Percentiles rank a stretch among this genome's conserved stretches.
phyloP scores from a whole-genome alignment of 2,113 vertebrate genomes.

The Australoheros scitulus region DNA sequence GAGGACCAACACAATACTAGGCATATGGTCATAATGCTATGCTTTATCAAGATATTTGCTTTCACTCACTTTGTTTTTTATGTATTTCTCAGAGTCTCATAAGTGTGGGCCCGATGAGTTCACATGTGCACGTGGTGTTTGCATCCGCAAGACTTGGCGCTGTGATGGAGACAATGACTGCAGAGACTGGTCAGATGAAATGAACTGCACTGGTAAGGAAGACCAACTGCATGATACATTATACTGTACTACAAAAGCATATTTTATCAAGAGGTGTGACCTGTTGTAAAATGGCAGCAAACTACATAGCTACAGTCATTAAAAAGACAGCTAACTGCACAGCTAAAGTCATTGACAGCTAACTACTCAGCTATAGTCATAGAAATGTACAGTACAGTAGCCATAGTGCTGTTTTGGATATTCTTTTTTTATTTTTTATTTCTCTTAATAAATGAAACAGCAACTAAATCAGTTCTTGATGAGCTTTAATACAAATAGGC shows the following conservation, averaged over 20 bases:
- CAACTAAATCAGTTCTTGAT: neutral
- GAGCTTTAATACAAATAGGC: neutral
- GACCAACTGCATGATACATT: neutral
- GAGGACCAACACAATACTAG: too few species aligned
- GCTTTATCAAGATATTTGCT: too few species aligned
- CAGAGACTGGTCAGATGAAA: constrained; percentile 97
- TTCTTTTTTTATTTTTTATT: neutral
- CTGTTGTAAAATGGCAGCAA: neutral
- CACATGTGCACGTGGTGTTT: constrained; percentile 92
- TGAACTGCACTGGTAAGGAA: constrained; percentile 87
- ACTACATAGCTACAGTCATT: neutral
- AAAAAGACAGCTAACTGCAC: neutral
- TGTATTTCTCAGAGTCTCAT: constrained; percentile 85
- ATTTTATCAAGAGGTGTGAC: neutral
- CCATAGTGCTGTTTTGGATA: neutral
- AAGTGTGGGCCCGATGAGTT: constrained; percentile 89
- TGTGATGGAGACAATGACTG: constrained; percentile 98
- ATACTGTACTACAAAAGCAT: neutral
- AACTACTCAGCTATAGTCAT: neutral
- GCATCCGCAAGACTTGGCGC: constrained; percentile 93
- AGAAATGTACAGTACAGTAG: neutral
- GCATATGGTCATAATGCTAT: too few species aligned
- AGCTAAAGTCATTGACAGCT: neutral
- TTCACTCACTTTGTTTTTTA: neutral
- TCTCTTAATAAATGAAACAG: neutral